These are phyloP conservation scores for Champsocephalus esox DNA, from an alignment of 2,797 vertebrate genomes.

Conservation along the genomic window DNA sequence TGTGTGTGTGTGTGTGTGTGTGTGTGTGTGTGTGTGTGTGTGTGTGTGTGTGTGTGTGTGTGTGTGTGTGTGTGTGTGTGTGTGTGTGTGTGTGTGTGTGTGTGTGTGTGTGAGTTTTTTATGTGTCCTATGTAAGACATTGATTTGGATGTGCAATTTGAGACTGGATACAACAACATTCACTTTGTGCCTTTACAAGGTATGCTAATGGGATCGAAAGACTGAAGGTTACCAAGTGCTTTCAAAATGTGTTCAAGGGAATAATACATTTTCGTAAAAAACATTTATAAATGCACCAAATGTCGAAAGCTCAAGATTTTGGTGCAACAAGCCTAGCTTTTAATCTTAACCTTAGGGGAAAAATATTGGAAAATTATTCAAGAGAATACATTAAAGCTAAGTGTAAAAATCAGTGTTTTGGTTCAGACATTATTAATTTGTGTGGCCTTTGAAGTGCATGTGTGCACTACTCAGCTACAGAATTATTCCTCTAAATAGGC, in stretches of 20 bases:
- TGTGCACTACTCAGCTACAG: conserved; percentile 12
- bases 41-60: not conserved
- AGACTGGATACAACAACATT: not conserved
- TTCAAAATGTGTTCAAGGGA: conserved; percentile 33
- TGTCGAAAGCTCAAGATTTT: conserved; percentile 38
- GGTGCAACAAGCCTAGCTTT: conserved; percentile 47
- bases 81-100: not conserved
- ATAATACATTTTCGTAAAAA: conserved; percentile 39
- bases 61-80: conserved; percentile 18
- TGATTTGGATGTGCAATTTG: conserved; percentile 24
- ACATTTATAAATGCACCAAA: conserved; percentile 47
- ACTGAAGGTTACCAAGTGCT: conserved; percentile 47
- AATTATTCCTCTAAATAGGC: not conserved
- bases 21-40: not conserved
- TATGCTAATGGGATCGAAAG: not conserved
- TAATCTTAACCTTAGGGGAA: conserved; percentile 38
- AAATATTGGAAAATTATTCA: conserved; percentile 41
- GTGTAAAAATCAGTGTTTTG: conserved; percentile 43
- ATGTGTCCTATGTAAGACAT: conserved; percentile 1
- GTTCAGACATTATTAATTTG: conserved; percentile 51
- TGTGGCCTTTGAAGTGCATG: conserved; percentile 54
- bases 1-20: conserved; percentile 17
- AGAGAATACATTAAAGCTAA: conserved; percentile 54
- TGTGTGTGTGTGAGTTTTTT: not conserved
- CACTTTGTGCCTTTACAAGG: not conserved